phyloP scores from a whole-genome alignment of 1,140 invertebrate species.

The Drosophila seguyi region DNA sequence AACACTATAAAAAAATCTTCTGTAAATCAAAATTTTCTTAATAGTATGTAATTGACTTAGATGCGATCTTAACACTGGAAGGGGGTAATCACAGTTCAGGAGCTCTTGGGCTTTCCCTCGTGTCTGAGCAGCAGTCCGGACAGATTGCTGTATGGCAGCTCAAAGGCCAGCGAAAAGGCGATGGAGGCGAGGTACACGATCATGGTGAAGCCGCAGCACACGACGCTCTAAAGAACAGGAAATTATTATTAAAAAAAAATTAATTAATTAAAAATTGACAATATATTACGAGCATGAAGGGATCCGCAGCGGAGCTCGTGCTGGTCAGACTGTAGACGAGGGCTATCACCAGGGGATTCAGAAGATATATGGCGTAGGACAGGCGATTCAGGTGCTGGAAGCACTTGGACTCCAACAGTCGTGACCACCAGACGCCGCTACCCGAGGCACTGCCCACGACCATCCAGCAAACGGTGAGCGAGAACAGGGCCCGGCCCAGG shows the following conservation, averaged over 20 bases:
- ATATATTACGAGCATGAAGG: constrained; percentile 66
- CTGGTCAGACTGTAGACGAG: constrained; percentile 70
- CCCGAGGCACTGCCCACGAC: constrained; percentile 77
- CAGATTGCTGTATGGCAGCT: constrained; percentile 82
- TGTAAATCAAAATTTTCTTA: constrained; percentile 34
- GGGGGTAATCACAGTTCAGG: constrained; percentile 66
- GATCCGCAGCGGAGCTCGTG: constrained; percentile 74
- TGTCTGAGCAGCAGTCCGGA: constrained; percentile 62
- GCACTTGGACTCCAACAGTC: constrained; percentile 67
- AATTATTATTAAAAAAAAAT: too few species aligned
- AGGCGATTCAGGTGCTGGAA: constrained; percentile 83
- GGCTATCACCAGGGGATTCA: constrained; percentile 80
- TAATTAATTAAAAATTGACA: too few species aligned
- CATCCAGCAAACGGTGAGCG: constrained; percentile 78
- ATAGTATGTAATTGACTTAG: constrained; percentile 48
- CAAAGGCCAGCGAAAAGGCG: constrained; percentile 78
- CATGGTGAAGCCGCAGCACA: constrained; percentile 69
- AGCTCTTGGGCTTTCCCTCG: constrained; percentile 52
- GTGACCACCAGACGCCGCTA: constrained; percentile 75
- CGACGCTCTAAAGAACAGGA: constrained; percentile 55
- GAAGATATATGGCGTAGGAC: constrained; percentile 80
- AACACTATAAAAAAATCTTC: background rate
- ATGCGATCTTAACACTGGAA: constrained; percentile 30
- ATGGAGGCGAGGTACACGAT: constrained; percentile 77
- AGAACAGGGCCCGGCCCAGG: constrained; percentile 66